Conservation (phyloP, 2,797 vertebrate genomes). For the Falco novaeseelandiae region DNA sequence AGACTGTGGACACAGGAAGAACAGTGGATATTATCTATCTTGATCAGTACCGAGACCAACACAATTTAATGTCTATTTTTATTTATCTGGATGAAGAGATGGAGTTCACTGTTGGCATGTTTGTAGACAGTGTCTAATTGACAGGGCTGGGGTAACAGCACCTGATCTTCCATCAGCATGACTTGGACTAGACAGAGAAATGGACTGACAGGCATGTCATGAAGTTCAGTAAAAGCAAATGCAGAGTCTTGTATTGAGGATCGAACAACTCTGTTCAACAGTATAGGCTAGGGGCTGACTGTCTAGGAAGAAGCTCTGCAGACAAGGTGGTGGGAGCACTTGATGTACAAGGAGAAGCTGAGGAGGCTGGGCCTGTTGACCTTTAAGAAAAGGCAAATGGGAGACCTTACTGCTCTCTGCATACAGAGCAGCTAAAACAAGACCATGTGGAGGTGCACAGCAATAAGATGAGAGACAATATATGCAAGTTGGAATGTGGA, state of each 20-base stretch:
- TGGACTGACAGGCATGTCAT: background rate
- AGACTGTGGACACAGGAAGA: background rate
- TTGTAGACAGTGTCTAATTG: background rate
- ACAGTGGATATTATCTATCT: background rate
- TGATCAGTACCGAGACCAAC: background rate
- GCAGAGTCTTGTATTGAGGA: background rate
- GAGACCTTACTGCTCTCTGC: background rate
- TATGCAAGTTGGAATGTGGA: background rate
- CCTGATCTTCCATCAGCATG: background rate
- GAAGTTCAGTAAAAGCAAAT: background rate
- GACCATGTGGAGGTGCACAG: background rate
- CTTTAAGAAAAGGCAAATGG: too few species aligned
- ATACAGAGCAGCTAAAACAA: background rate
- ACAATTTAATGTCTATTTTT: background rate
- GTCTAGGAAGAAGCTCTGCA: too few species aligned
- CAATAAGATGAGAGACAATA: background rate
- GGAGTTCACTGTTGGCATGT: background rate
- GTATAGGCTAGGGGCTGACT: too few species aligned
- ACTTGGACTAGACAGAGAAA: background rate
- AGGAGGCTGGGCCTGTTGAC: too few species aligned
- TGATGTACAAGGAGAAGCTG: too few species aligned
- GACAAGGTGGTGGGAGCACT: too few species aligned
- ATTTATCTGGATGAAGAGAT: background rate
- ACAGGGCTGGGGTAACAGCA: rapidly evolving
- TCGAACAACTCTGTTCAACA: background rate